These are phyloP conservation scores for Rhogogaster chlorosoma DNA, from an alignment of 2,888 invertebrate genomes.

Conservation along the genomic window DNA sequence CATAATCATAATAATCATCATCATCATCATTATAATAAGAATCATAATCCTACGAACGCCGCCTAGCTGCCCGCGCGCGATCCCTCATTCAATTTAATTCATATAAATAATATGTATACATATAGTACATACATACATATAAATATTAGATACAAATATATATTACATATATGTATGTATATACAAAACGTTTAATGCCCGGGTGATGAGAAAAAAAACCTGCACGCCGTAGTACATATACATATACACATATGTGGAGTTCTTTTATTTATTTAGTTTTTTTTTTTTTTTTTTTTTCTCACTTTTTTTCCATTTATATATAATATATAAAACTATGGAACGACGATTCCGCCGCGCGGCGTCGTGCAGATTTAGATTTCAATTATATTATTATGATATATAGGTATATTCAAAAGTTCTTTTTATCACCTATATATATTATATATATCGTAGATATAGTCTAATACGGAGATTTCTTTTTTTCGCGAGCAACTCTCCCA, in stretches of 20 bases:
- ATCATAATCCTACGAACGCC: conserved; percentile 36
- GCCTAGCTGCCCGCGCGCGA: conserved; percentile 39
- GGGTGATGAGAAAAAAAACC: background rate
- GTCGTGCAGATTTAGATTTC: background rate
- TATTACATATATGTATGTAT: background rate
- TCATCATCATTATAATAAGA: background rate
- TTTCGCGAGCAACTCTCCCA: background rate
- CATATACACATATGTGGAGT: background rate
- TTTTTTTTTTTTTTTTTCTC: background rate
- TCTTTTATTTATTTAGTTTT: background rate
- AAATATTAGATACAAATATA: background rate
- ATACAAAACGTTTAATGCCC: conserved; percentile 14
- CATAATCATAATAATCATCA: background rate
- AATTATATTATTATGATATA: background rate
- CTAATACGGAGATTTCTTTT: background rate
- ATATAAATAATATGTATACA: background rate
- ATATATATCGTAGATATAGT: background rate
- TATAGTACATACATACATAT: background rate
- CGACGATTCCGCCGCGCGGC: background rate
- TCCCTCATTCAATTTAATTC: background rate
- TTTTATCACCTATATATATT: no score
- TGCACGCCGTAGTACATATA: background rate
- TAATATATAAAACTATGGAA: background rate
- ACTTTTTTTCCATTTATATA: background rate
- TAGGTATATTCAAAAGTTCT: background rate